Percentiles rank a stretch among this genome's conserved stretches.
phyloP scores from a whole-genome alignment of 1,140 invertebrate genomes.

The Bombus balteatus region DNA sequence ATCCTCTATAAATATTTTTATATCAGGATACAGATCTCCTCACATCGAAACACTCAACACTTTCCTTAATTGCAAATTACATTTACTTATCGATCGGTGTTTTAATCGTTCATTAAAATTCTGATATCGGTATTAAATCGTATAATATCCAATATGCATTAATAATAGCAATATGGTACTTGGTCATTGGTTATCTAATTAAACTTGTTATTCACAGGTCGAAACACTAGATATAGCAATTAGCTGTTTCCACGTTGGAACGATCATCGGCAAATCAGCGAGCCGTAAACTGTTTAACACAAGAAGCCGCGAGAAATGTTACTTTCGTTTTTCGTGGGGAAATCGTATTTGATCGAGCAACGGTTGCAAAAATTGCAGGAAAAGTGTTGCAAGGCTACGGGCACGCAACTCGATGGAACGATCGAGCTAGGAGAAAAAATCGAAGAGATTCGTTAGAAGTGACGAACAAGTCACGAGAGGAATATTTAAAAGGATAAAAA shows the following conservation, averaged over 20 bases:
- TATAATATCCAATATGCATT: background rate
- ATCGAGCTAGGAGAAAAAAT: background rate
- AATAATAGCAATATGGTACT: too few relatives aligned
- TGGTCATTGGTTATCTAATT: background rate
- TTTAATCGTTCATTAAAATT: background rate
- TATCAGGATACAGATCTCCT: too few relatives aligned
- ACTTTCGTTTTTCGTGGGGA: conserved; percentile 73
- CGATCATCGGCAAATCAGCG: conserved; percentile 22
- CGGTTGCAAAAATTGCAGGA: conserved; percentile 41
- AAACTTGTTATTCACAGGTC: conserved; percentile 35
- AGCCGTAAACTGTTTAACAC: conserved; percentile 43
- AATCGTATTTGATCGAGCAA: conserved; percentile 59
- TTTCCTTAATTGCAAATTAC: too few relatives aligned
- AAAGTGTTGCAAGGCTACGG: conserved; percentile 58
- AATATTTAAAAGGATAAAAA: background rate
- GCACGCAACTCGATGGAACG: conserved; percentile 17
- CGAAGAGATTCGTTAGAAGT: background rate
- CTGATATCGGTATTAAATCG: background rate
- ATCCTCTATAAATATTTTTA: too few relatives aligned
- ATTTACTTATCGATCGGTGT: background rate
- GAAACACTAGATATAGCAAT: conserved; percentile 11
- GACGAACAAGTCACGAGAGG: background rate
- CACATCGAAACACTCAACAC: too few relatives aligned
- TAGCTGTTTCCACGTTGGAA: conserved; percentile 12
- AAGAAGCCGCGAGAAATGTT: conserved; percentile 46